Evolutionary conservation across 1,140 invertebrate genomes (phyloP), one percentile per base, ranked within the genome.

Genomic region (Harpegnathos saltator): DNA sequence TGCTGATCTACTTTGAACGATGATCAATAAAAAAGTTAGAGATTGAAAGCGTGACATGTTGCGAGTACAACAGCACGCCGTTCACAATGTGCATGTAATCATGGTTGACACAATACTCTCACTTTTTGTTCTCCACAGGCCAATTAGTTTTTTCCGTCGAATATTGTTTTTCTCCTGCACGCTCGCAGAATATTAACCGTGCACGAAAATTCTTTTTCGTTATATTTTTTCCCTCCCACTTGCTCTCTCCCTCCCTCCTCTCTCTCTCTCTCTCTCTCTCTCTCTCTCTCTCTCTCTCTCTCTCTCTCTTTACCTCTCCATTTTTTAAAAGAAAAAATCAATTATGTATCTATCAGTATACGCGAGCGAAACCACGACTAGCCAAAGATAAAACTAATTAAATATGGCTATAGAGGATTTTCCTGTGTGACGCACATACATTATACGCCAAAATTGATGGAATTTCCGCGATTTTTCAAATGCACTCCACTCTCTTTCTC

Each of bases 21-120:
- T 19, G 24, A 29, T 3, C 44, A 24, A 33, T 65, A 63, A 38
- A n/a, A n/a, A 73, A 52, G 58, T 75, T 75, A 65, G 65, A 65
- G 59, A 38, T 65, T 65, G n/a, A 29, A 52, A 22, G 44, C 4
- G 14, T 68, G 50, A 48, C 5, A 66, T 75, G 33, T 63, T 75
- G 26, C n/a, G 3, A 73, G 19, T 17, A 58, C 24, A 63, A 75
- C 33, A 4, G 73, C n/a, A n/a, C n/a, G n/a, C n/a, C n/a, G n/a
- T n/a, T n/a, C n/a, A n/a, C n/a, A n/a, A n/a, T n/a, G n/a, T n/a
- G n/a, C n/a, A n/a, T n/a, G n/a, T n/a, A n/a, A n/a, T n/a, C n/a
- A n/a, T n/a, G n/a, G n/a, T n/a, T n/a, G 9, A 33, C 22, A 65
- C n/a, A 75, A 65, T 65, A 65, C 15, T 48, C n/a, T 26, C 48